Conservation (phyloP, 2,113 vertebrate species). For the Dasypus novemcinctus region DNA sequence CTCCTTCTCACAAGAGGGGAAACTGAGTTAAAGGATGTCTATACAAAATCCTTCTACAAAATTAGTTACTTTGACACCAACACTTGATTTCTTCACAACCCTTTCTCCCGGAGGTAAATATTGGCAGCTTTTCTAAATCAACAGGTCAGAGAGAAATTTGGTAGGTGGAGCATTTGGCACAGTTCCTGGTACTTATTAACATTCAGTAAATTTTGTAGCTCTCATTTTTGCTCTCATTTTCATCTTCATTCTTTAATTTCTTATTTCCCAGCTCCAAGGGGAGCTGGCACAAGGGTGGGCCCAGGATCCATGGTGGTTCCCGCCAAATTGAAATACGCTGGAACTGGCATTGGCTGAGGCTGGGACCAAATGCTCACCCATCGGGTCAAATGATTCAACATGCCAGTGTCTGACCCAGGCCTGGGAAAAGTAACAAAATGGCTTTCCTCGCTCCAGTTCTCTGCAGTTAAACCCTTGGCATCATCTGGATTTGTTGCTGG, state of each 20-base stretch:
- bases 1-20: background rate
- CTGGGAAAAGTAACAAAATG: background rate
- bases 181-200: background rate
- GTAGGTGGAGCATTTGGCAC: background rate
- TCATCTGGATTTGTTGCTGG: background rate
- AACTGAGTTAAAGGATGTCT: background rate
- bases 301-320: background rate
- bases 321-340: background rate
- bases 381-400: background rate
- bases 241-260: conserved; percentile 7
- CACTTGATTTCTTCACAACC: background rate
- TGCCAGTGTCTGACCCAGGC: background rate
- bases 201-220: background rate
- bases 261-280: background rate
- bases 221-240: conserved; percentile 1
- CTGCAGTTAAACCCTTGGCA: background rate
- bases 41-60: background rate
- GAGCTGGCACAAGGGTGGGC: conserved; percentile 10
- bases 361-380: background rate
- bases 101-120: background rate
- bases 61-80: background rate
- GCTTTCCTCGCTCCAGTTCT: background rate
- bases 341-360: background rate
- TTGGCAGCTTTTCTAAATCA: background rate
- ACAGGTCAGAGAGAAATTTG: background rate